These are phyloP conservation scores for Chaitophorus viminalis DNA, from an alignment of 2,888 invertebrate genomes.

Conservation along the genomic window DNA sequence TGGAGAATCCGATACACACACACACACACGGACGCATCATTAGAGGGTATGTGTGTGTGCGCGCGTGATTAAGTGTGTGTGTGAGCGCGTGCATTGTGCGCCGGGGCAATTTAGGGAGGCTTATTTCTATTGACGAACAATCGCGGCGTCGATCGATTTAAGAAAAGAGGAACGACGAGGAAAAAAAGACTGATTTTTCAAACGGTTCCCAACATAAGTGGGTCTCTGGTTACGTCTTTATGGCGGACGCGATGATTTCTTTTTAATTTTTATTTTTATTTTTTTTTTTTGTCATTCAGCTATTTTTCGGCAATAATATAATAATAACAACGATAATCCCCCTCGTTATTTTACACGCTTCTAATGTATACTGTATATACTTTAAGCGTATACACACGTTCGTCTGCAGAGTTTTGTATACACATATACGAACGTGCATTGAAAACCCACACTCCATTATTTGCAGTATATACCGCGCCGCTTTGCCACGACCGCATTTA, in stretches of 20 bases:
- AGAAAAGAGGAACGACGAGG: neutral
- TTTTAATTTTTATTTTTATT: neutral
- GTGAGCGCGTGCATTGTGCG: neutral
- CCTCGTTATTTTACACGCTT: constrained; percentile 50
- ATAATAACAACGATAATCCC: constrained; percentile 34
- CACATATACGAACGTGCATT: neutral
- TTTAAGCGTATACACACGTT: neutral
- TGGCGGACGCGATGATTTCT: constrained; percentile 16
- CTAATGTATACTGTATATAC: neutral
- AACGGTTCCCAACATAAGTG: constrained; percentile 54
- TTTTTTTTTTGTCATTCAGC: constrained; percentile 40
- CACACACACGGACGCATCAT: neutral
- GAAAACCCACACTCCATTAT: constrained; percentile 19
- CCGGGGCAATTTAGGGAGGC: constrained; percentile 45
- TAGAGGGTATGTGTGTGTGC: neutral
- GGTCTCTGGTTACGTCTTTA: constrained; percentile 56
- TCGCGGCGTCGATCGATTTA: constrained; percentile 47
- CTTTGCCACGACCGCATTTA: neutral
- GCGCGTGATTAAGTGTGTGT: neutral
- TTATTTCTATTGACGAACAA: constrained; percentile 44
- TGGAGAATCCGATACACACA: constrained; percentile 38
- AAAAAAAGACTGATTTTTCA: constrained; percentile 47
- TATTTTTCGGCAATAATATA: constrained; percentile 42
- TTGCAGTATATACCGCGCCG: neutral
- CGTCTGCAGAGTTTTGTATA: neutral